A percentile compares a stretch with the other conserved stretches of the same genome.
phyloP scores from a whole-genome alignment of 2,797 vertebrate genomes.

The Parotocinclus haroldoi region DNA sequence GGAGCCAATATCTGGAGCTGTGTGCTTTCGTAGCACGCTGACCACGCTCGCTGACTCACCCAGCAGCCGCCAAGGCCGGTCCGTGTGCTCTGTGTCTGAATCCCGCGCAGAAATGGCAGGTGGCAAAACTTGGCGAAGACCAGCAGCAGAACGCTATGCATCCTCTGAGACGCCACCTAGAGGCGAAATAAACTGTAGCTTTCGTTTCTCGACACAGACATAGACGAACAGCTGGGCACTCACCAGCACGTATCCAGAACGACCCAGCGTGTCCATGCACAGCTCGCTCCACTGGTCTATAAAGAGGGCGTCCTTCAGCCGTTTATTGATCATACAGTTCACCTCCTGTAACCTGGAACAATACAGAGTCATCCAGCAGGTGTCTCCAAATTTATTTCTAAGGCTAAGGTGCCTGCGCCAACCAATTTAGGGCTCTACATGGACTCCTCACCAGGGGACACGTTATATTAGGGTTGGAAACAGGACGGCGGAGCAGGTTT shows the following conservation, averaged over 20 bases:
- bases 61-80: conserved; percentile 95
- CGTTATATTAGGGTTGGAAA: no score
- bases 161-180: conserved; percentile 91
- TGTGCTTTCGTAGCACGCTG: no score
- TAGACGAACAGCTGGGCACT: conserved; percentile 53
- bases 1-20: no score
- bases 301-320: conserved; percentile 95
- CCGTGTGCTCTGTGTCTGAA: conserved; percentile 91
- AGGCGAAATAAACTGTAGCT: background rate
- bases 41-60: conserved; percentile 71
- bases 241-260: conserved; percentile 92
- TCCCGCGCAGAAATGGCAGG: conserved; percentile 87
- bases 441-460: background rate
- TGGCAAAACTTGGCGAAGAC: conserved; percentile 92
- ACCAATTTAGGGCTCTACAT: background rate
- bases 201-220: no score
- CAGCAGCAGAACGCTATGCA: conserved; percentile 93
- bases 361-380: background rate
- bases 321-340: conserved; percentile 96
- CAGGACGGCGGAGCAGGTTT: conserved; percentile 4
- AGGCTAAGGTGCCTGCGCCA: conserved; percentile 1
- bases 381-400: no score
- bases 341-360: conserved; percentile 88
- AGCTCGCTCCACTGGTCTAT: conserved; percentile 96
- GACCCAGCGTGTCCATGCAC: conserved; percentile 93